A percentile compares a stretch with the other conserved stretches of the same genome.
Conservation (phyloP, 2,113 vertebrate genomes). For the Oreochromis spilurus region DNA sequence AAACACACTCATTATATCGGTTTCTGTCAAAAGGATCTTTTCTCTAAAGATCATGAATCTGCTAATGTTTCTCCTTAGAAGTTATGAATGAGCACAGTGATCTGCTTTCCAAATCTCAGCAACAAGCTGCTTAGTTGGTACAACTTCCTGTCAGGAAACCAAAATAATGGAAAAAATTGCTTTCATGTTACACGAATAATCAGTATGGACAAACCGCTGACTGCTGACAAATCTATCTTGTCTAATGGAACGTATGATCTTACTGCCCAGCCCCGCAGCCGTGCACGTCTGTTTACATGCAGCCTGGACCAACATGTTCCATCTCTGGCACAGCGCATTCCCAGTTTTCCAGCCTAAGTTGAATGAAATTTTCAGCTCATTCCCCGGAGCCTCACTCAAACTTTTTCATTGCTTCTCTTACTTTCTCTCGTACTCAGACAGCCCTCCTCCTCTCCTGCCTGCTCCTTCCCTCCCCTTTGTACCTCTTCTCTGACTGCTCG, state of each 20-base stretch:
- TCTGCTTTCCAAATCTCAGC: neutral
- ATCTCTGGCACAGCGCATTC: neutral
- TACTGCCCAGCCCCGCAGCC: neutral
- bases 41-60: neutral
- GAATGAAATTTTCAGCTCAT: conserved; percentile 73
- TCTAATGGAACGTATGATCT: neutral
- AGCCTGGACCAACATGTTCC: neutral
- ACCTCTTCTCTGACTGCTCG: conserved; percentile 43
- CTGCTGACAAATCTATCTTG: neutral
- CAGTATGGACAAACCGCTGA: neutral
- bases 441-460: neutral
- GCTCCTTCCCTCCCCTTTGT: conserved; percentile 48
- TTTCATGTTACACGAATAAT: neutral
- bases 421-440: neutral
- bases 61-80: neutral
- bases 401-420: conserved; percentile 18
- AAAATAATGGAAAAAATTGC: neutral
- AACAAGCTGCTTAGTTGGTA: neutral
- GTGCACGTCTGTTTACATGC: neutral
- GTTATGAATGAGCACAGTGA: neutral
- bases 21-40: neutral
- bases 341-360: conserved; percentile 32
- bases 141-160: neutral
- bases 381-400: conserved; percentile 62
- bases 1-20: neutral